These are phyloP conservation scores for Andricus curvator DNA, from an alignment of 2,888 invertebrate genomes.

Conservation along the genomic window DNA sequence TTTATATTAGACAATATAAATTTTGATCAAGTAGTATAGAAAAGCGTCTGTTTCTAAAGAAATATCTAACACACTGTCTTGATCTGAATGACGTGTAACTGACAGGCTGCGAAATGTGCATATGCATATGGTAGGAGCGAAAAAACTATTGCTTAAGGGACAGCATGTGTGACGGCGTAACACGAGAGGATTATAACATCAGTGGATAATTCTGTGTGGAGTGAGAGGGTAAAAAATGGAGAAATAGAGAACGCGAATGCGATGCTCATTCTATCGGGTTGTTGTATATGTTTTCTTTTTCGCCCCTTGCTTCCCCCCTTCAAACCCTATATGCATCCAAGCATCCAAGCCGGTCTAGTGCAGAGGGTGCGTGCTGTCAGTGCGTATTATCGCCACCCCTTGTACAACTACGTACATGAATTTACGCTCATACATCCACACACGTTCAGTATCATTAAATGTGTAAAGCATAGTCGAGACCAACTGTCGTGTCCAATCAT, in stretches of 20 bases:
- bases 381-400: conserved; percentile 74
- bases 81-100: conserved; percentile 43
- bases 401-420: conserved; percentile 47
- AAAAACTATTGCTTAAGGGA: conserved; percentile 71
- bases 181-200: conserved; percentile 78
- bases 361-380: conserved; percentile 74
- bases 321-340: conserved; percentile 43
- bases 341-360: conserved; percentile 23
- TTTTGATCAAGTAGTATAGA: background rate
- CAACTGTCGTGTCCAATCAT: conserved; percentile 78
- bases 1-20: background rate
- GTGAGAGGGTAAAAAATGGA: conserved; percentile 22
- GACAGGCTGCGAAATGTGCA: conserved; percentile 68
- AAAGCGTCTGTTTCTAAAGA: conserved; percentile 4
- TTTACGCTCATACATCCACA: conserved; percentile 32
- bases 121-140: conserved; percentile 60
- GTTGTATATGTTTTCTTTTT: conserved; percentile 70
- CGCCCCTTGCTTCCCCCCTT: conserved; percentile 50
- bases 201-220: conserved; percentile 72
- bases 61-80: conserved; percentile 23
- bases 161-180: conserved; percentile 75
- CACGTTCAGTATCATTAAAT: conserved; percentile 47
- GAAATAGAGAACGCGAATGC: conserved; percentile 54
- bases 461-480: conserved; percentile 54
- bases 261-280: conserved; percentile 74